Evolutionary conservation across 2,797 vertebrate genomes (phyloP), one percentile per base, ranked within the genome.

Genomic region (Lemur catta): DNA sequence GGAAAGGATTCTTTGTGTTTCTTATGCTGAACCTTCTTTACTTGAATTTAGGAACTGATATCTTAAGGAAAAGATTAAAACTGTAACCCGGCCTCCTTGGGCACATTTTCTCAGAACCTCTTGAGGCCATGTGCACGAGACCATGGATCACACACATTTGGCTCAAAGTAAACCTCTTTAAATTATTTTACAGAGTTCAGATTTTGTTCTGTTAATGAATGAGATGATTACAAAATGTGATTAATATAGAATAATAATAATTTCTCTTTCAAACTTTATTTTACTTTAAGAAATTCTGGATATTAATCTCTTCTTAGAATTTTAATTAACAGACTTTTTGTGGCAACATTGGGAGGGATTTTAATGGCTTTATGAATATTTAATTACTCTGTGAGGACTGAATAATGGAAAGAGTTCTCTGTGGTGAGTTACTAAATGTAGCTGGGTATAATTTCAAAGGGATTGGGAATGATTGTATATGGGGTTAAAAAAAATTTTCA

Each of bases 1-100:
- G 28, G 30, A 88, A 90, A 84, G 11, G 48, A 46, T 74, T 82
- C 9, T 88, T 92, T 95, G 55, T 84, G n/a, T 91, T 93, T 96
- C 91, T 92, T 95, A 81, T 13, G 28, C 7, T 71, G 33, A 26
- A 24, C 38, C 5, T 93, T 93, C 33, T 65, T 75, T 63, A 48
- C 14, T 59, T 71, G 61, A 75, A 67, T 71, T 61, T 86, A 74
- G 33, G 26, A 93, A 81, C 41, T 76, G 71, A 2, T 59, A 11
- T 43, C 43, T 46, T 78, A 57, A 69, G 33, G 63, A 67, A 65
- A 67, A 67, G 33, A 33, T 67, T 67, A n/a, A 35, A 67, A 67
- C 63, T 35, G n/a, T 67, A 67, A 35, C 63, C 63, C 33, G 0
- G 33, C 33, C 33, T n/a, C 63, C 63, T n/a, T 65, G 63, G 33